Evolutionary conservation across 1,140 invertebrate genomes (phyloP).

Genomic region (Hesperophylax magnus): DNA sequence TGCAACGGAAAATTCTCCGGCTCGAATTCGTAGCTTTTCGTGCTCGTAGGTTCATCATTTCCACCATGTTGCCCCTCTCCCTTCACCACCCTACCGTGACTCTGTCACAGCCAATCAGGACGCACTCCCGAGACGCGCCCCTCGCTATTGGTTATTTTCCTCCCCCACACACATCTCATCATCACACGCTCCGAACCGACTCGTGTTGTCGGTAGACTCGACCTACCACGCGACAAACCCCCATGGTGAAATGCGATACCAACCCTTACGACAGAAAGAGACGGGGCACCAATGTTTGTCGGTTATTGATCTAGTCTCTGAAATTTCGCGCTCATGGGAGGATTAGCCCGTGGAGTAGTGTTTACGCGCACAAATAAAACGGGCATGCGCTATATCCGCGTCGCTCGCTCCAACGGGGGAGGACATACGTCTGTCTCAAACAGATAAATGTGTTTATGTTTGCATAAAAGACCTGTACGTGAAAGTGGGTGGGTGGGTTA

Average conservation of each 20-base stretch:
- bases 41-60: conserved; percentile 35
- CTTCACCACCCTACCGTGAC: conserved; percentile 38
- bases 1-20: conserved; percentile 14
- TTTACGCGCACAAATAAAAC: conserved; percentile 57
- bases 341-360: conserved; percentile 53
- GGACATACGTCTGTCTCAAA: conserved; percentile 67
- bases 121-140: conserved; percentile 39
- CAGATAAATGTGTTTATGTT: conserved; percentile 62
- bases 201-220: conserved; percentile 3
- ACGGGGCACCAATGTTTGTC: not conserved
- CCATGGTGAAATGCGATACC: not conserved
- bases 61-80: conserved; percentile 51
- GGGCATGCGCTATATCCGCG: conserved; percentile 55
- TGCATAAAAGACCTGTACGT: conserved; percentile 45
- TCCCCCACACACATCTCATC: conserved; percentile 59
- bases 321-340: conserved; percentile 46
- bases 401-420: conserved; percentile 64
- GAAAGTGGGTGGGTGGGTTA: conserved; percentile 30
- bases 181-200: conserved; percentile 33
- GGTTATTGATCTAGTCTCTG: not conserved
- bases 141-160: conserved; percentile 59
- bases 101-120: conserved; percentile 60
- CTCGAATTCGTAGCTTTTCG: not conserved
- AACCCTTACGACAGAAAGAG: conserved; percentile 1
- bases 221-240: not conserved